Evolutionary conservation across 2,797 vertebrate species (phyloP).

Genomic region (Fistularia commersonii): DNA sequence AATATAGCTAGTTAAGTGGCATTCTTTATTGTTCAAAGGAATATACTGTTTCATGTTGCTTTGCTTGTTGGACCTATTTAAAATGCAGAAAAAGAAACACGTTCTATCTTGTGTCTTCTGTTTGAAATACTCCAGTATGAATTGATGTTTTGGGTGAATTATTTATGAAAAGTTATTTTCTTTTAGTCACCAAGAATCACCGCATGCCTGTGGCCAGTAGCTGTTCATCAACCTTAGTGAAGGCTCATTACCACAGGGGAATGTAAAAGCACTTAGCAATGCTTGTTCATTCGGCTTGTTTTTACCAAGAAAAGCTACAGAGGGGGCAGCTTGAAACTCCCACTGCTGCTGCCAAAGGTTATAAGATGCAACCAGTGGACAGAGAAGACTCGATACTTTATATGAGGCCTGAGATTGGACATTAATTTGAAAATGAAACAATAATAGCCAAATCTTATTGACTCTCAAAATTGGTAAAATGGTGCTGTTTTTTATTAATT

Average conservation of each 20-base stretch:
- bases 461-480: conserved; percentile 52
- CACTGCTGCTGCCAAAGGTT: conserved; percentile 27
- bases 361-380: too few relatives aligned
- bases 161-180: not conserved
- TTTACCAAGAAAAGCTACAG: conserved; percentile 31
- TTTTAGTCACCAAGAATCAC: conserved; percentile 22
- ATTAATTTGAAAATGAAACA: conserved; percentile 6
- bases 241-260: conserved; percentile 46
- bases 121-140: conserved; percentile 17
- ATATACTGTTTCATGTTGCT: conserved; percentile 38
- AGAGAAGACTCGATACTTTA: too few relatives aligned
- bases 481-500: conserved; percentile 73
- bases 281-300: conserved; percentile 46
- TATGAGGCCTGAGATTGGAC: too few relatives aligned
- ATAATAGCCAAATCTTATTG: conserved; percentile 10
- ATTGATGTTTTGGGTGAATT: not conserved
- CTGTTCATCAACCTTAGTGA: conserved; percentile 12
- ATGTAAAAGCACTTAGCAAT: conserved; percentile 42
- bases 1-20: not conserved
- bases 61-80: conserved; percentile 58
- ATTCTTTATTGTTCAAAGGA: conserved; percentile 12
- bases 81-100: conserved; percentile 59
- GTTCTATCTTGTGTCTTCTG: conserved; percentile 18
- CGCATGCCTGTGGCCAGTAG: conserved; percentile 1
- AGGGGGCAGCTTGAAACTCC: conserved; percentile 21